phyloP scores from a whole-genome alignment of 2,113 vertebrate genomes.

The Probosciger aterrimus region DNA sequence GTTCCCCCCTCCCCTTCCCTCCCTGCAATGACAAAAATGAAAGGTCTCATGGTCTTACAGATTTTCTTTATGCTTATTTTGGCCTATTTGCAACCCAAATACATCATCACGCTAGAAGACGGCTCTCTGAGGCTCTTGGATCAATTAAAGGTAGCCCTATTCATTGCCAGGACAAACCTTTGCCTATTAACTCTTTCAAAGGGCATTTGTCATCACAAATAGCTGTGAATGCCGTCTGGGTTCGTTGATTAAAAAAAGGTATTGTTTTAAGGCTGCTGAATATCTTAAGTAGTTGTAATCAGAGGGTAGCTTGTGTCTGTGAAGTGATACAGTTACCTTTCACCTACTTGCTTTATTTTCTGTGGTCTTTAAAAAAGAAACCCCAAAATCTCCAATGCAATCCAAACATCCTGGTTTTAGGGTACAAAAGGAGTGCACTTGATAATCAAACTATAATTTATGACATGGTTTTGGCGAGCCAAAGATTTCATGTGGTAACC shows the following conservation, averaged over 20 bases:
- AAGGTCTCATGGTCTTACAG: slow-evolving; percentile 57
- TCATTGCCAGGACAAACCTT: slow-evolving; percentile 59
- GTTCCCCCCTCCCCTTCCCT: background rate
- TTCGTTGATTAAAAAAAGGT: slow-evolving; percentile 51
- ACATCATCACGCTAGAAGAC: slow-evolving; percentile 39
- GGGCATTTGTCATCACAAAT: slow-evolving; percentile 36
- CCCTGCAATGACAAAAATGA: slow-evolving; percentile 51
- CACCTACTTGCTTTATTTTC: slow-evolving; percentile 28
- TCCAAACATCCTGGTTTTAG: background rate
- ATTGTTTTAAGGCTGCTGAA: slow-evolving; percentile 56
- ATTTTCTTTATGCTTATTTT: slow-evolving; percentile 62
- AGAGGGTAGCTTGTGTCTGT: slow-evolving; percentile 19
- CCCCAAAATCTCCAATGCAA: background rate
- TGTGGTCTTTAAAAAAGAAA: background rate
- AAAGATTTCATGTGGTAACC: background rate
- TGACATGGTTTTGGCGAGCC: background rate
- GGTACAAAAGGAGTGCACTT: background rate
- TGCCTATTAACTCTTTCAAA: slow-evolving; percentile 70
- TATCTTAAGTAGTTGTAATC: slow-evolving; percentile 41
- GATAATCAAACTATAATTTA: background rate
- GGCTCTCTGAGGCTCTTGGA: slow-evolving; percentile 43
- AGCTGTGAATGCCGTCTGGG: slow-evolving; percentile 50
- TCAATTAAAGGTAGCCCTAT: slow-evolving; percentile 67
- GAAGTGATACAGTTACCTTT: slow-evolving; percentile 8
- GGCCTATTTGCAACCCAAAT: slow-evolving; percentile 63